These are phyloP conservation scores for Balaeniceps rex DNA, from an alignment of 2,113 vertebrate species.

Conservation along the genomic window DNA sequence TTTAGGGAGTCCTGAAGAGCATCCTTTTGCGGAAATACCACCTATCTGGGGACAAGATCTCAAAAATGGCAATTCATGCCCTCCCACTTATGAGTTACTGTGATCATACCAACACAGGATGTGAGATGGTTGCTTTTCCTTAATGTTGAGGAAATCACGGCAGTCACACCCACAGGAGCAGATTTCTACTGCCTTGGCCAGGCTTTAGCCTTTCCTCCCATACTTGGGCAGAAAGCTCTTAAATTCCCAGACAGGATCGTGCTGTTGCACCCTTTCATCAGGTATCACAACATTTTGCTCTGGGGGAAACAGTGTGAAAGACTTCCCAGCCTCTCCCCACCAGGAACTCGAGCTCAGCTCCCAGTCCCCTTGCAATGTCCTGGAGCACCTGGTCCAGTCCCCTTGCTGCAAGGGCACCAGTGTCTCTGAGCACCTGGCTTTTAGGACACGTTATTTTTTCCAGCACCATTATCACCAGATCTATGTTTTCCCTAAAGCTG, in stretches of 20 bases:
- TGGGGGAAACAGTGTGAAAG: neutral
- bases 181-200: neutral
- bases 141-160: neutral
- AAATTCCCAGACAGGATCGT: neutral
- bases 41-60: neutral
- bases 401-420: neutral
- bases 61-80: neutral
- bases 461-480: neutral
- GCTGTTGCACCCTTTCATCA: neutral
- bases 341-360: neutral
- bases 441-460: accelerated
- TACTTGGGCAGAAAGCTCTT: neutral
- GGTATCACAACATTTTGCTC: neutral
- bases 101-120: neutral
- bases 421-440: neutral
- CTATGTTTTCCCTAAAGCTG: neutral
- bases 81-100: accelerated
- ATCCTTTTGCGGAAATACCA: neutral
- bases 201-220: neutral
- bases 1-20: neutral
- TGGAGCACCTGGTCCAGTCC: no score
- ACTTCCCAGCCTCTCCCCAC: neutral
- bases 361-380: neutral
- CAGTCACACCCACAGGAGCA: neutral
- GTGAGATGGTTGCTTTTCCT: neutral